A percentile compares a stretch with the other conserved stretches of the same genome.
phyloP scores from a whole-genome alignment of 2,797 vertebrate genomes.

The Poeciliopsis turneri region DNA sequence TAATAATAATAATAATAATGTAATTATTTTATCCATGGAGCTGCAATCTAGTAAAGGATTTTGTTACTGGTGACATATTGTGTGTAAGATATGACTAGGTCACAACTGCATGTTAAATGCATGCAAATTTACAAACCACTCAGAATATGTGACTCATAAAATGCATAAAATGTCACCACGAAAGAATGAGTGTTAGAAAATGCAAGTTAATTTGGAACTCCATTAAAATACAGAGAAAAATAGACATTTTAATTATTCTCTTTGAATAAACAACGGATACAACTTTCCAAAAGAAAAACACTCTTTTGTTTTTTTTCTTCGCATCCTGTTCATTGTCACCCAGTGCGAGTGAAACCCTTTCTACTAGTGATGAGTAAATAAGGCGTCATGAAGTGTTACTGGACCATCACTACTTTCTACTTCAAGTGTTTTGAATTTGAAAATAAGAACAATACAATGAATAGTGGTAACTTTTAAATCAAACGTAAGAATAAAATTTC shows the following conservation, averaged over 20 bases:
- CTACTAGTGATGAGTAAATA: too few species aligned
- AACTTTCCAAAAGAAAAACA: background rate
- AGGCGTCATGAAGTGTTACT: too few species aligned
- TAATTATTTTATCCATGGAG: background rate
- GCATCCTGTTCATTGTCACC: background rate
- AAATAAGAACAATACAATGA: background rate
- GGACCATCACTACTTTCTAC: background rate
- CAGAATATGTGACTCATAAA: conserved; percentile 75
- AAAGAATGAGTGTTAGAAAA: conserved; percentile 22
- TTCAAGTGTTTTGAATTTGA: background rate
- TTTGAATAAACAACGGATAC: background rate
- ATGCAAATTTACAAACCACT: conserved; percentile 64
- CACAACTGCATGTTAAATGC: conserved; percentile 51
- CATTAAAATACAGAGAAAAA: background rate
- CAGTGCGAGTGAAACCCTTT: background rate
- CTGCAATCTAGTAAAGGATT: background rate
- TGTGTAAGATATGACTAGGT: conserved; percentile 37
- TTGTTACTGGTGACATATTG: background rate
- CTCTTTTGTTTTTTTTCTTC: background rate
- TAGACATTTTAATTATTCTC: background rate
- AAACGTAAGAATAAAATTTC: background rate
- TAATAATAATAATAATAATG: too few species aligned
- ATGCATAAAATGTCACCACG: conserved; percentile 64
- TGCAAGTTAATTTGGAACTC: background rate
- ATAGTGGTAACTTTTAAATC: background rate